Evolutionary conservation across 2,113 vertebrate genomes (phyloP).

Genomic region (Heterochromis multidens): DNA sequence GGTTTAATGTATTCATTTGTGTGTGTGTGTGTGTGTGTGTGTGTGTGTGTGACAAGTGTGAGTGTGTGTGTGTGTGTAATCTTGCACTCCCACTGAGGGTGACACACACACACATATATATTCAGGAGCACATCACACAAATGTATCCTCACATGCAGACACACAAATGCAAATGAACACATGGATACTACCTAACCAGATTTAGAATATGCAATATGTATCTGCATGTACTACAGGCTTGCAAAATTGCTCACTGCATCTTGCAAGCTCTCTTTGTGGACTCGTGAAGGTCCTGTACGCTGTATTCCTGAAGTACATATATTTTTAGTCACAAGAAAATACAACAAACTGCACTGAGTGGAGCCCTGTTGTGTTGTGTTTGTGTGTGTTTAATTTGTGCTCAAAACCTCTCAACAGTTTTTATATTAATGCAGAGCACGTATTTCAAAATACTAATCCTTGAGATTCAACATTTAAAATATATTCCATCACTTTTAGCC

Average conservation of each 20-base stretch:
- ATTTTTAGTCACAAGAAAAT: not conserved
- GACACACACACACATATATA: not conserved
- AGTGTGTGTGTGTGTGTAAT: not conserved
- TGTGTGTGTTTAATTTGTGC: not conserved
- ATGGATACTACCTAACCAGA: not conserved
- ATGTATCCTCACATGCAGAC: not conserved
- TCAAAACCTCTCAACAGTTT: not conserved
- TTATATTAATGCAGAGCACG: not conserved
- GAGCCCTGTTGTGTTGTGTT: not conserved
- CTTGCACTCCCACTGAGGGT: not conserved
- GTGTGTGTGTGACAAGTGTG: not conserved
- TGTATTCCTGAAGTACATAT: not conserved
- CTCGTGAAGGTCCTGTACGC: not conserved
- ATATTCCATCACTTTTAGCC: not conserved
- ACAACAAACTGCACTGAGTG: not conserved
- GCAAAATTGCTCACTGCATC: constrained; percentile 1
- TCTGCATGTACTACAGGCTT: not conserved
- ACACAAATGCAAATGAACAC: not conserved
- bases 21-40: not conserved
- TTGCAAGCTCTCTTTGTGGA: not conserved
- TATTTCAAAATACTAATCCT: not conserved
- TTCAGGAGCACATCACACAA: not conserved
- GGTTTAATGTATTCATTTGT: constrained; percentile 4
- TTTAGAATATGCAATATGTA: constrained; percentile 26
- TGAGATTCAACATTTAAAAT: not conserved